Evolutionary conservation across 2,113 vertebrate genomes (phyloP), one percentile per base, ranked within the genome.

Genomic region (Thoracochromis brauschi): DNA sequence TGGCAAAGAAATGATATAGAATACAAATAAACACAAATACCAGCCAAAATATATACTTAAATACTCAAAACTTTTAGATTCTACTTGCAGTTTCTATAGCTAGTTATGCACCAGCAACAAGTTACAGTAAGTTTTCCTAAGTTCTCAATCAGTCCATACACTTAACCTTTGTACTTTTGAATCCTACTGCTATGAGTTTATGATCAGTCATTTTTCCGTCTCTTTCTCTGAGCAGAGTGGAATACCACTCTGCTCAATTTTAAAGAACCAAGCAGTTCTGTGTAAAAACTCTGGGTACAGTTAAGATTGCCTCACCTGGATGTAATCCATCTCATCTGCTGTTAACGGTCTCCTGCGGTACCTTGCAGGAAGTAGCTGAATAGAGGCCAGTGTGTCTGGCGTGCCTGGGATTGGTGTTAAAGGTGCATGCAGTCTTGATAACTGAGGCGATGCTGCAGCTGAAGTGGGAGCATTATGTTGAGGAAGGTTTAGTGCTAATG

Each of bases 311-410:
- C 93, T 92, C 87, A 97, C 96, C 96, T 97, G 96, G 80, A 97
- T 97, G 83, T 91, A 97, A 5, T 96, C 96, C 93, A 97, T 97
- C 87, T 97, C 97, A 2, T 97, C 95, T 1, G 35, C 51, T 2
- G 94, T 9, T 38, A 97, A 1, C 14, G 73, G 84, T 93, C 94
- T 96, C 85, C 97, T 94, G 73, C 96, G 95, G 83, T 96, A 97
- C 81, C 94, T 95, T 4, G 94, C 95, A 80, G 96, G 94, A 2
- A 97, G 81, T 5, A 94, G 89, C 88, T 94, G 94, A 90, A 96
- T 84, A 21, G 94, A 93, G 63, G 94, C 91, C 71, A 96, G 83
- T 5, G 87, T 95, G 87, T 97, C 97, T 1, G 95, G 93, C 1
- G 87, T 93, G 45, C 95, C 95, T 5, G 96, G 82, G 54, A 93